A percentile compares a stretch with the other conserved stretches of the same genome.
Evolutionary conservation across 2,888 invertebrate species (phyloP).

Genomic region (Heterodera filipjevi): DNA sequence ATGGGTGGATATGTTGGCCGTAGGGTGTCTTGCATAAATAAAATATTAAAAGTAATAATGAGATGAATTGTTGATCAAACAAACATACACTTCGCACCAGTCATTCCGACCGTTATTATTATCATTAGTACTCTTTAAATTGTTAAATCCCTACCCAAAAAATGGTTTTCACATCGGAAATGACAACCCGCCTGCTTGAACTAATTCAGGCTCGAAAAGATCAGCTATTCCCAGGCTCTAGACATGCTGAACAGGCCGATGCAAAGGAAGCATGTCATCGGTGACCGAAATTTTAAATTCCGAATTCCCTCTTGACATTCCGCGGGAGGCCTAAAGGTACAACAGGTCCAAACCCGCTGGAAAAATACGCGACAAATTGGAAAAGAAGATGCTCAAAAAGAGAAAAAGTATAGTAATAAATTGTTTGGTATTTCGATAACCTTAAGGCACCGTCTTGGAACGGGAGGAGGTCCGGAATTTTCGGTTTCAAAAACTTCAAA

Average conservation of each 20-base stretch:
- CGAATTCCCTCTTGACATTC: background rate
- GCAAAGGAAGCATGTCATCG: background rate
- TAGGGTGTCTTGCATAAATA: too few relatives aligned
- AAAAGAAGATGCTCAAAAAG: background rate
- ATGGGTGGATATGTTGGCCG: too few relatives aligned
- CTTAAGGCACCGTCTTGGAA: background rate
- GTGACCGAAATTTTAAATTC: background rate
- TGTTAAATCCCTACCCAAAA: too few relatives aligned
- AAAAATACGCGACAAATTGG: background rate
- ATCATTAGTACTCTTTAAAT: too few relatives aligned
- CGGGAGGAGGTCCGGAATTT: background rate
- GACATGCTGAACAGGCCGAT: background rate
- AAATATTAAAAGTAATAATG: too few relatives aligned
- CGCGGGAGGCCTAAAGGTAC: background rate
- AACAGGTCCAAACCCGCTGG: too few relatives aligned
- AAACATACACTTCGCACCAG: too few relatives aligned
- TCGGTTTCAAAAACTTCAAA: background rate
- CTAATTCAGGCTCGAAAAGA: conserved; percentile 6
- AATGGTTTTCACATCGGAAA: too few relatives aligned
- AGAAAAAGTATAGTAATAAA: background rate
- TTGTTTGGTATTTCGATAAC: background rate
- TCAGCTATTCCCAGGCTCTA: conserved; percentile 6
- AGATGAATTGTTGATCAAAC: too few relatives aligned
- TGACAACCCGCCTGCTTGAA: background rate
- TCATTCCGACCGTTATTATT: too few relatives aligned